phyloP scores from a whole-genome alignment of 2,888 invertebrate species.

The Caenorhabditis sinica region DNA sequence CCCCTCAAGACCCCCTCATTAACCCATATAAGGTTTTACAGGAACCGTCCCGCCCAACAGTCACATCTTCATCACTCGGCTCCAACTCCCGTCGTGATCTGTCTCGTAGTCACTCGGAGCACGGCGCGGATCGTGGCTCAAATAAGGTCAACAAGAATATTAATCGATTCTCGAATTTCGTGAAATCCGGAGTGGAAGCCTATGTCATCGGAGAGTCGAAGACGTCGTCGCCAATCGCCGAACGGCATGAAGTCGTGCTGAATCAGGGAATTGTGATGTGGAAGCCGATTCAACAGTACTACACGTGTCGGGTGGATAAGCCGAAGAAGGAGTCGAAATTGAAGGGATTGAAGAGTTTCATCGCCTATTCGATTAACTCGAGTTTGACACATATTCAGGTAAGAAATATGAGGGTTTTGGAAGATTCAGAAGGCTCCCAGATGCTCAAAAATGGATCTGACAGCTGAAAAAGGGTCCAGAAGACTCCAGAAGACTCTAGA shows the following conservation, averaged over 20 bases:
- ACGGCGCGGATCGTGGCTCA: slow-evolving; percentile 55
- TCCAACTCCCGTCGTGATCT: slow-evolving; percentile 59
- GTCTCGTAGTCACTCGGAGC: slow-evolving; percentile 69
- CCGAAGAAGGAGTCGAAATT: slow-evolving; percentile 98
- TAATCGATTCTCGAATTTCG: slow-evolving; percentile 90
- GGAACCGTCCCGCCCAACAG: slow-evolving; percentile 41
- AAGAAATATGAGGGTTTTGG: background rate
- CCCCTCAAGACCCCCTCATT: background rate
- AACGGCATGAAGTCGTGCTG: slow-evolving; percentile 78
- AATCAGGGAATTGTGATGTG: slow-evolving; percentile 86
- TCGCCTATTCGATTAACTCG: slow-evolving; percentile 96
- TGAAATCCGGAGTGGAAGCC: slow-evolving; percentile 93
- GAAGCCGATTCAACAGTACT: slow-evolving; percentile 89
- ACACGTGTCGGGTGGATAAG: slow-evolving; percentile 92
- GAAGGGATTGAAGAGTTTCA: slow-evolving; percentile 96
- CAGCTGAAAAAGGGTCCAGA: no score
- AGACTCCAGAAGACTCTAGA: no score
- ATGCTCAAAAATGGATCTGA: no score
- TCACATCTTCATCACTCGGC: slow-evolving; percentile 20
- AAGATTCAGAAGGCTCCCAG: background rate
- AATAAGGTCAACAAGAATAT: slow-evolving; percentile 72
- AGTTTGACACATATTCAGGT: slow-evolving; percentile 86
- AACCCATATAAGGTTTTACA: no score
- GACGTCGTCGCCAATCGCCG: slow-evolving; percentile 75
- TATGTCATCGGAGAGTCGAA: slow-evolving; percentile 91